These are phyloP conservation scores for Eupithecia exiguata DNA, from an alignment of 2,888 invertebrate species.

Conservation along the genomic window DNA sequence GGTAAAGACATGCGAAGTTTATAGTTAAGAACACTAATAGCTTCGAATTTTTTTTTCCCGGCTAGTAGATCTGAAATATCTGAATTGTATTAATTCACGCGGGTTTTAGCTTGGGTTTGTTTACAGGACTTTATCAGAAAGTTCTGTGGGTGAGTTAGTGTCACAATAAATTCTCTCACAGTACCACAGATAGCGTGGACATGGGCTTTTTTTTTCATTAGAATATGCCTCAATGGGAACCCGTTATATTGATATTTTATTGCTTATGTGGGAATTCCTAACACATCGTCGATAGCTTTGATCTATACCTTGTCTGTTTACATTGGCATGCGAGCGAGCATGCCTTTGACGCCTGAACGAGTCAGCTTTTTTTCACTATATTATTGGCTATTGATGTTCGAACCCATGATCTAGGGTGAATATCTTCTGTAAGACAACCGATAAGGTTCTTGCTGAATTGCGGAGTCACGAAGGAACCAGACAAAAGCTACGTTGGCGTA, in stretches of 20 bases:
- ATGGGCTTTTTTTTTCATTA: background rate
- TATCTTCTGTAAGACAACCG: background rate
- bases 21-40: background rate
- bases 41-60: no score
- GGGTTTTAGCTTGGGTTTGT: background rate
- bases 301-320: slow-evolving; percentile 54
- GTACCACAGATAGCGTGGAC: background rate
- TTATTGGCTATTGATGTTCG: slow-evolving; percentile 40
- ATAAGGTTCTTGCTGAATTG: background rate
- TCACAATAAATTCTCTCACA: background rate
- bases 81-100: no score
- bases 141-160: background rate
- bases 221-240: background rate
- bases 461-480: background rate
- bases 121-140: background rate
- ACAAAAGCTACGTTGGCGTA: background rate
- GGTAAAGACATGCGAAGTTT: no score
- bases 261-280: slow-evolving; percentile 19
- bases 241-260: slow-evolving; percentile 23
- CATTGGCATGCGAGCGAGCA: slow-evolving; percentile 49
- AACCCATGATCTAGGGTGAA: background rate
- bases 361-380: slow-evolving; percentile 50
- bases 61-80: no score
- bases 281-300: slow-evolving; percentile 45
- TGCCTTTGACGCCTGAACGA: slow-evolving; percentile 43